phyloP scores from a whole-genome alignment of 2,113 vertebrate genomes.

The Python bivittatus region DNA sequence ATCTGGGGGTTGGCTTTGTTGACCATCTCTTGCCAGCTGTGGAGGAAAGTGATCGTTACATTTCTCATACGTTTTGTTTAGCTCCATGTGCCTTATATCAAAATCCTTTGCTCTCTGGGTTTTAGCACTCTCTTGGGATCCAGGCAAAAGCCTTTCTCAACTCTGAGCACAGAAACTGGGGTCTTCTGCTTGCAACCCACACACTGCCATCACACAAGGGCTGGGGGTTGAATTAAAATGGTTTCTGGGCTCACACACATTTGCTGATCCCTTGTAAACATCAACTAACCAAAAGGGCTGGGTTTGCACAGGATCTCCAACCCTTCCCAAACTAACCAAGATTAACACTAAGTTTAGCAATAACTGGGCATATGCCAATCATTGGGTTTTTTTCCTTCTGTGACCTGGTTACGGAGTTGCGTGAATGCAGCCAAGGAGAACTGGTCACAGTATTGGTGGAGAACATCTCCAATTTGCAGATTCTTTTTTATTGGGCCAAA shows the following conservation, averaged over 20 bases:
- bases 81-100: neutral
- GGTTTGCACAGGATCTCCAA: neutral
- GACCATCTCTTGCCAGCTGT: constrained; percentile 62
- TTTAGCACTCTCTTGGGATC: neutral
- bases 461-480: too few species aligned
- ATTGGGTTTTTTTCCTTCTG: accelerated
- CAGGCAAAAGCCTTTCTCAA: neutral
- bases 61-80: neutral
- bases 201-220: neutral
- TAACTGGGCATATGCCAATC: neutral
- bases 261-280: neutral
- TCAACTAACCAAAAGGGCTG: neutral
- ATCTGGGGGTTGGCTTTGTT: constrained; percentile 47
- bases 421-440: neutral
- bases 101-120: neutral
- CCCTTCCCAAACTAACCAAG: neutral
- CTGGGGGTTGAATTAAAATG: neutral
- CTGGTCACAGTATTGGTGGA: neutral
- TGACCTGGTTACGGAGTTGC: neutral
- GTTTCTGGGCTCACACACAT: neutral
- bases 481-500: neutral
- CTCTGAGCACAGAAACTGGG: neutral
- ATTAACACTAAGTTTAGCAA: neutral
- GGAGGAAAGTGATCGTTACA: neutral
- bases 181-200: too few species aligned